A percentile compares a stretch with the other conserved stretches of the same genome.
phyloP scores from a whole-genome alignment of 1,140 invertebrate species.

The Gryllus bimaculatus region DNA sequence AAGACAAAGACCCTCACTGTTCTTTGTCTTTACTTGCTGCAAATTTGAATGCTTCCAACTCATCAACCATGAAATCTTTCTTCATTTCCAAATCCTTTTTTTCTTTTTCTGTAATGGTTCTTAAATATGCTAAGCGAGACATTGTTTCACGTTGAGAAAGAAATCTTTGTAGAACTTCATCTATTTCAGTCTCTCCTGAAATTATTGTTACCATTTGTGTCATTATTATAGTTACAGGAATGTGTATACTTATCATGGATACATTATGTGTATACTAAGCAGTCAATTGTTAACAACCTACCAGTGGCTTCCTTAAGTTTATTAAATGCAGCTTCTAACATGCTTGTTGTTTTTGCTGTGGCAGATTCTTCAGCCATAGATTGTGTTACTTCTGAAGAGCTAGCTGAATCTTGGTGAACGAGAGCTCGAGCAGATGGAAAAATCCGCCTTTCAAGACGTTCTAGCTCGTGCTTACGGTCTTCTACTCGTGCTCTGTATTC shows the following conservation, averaged over 20 bases:
- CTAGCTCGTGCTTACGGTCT: slow-evolving; percentile 54
- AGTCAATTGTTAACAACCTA: slow-evolving; percentile 22
- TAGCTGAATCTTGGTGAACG: slow-evolving; percentile 23
- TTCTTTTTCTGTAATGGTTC: slow-evolving; percentile 57
- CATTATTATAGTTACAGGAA: neutral
- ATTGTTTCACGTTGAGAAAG: slow-evolving; percentile 58
- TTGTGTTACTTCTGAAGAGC: slow-evolving; percentile 17
- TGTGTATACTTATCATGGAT: neutral
- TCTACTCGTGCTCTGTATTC: slow-evolving; percentile 47
- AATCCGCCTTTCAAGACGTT: slow-evolving; percentile 58
- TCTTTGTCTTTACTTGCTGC: slow-evolving; percentile 67
- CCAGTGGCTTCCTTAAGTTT: slow-evolving; percentile 63
- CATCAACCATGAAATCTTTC: slow-evolving; percentile 52
- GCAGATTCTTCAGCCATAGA: slow-evolving; percentile 18
- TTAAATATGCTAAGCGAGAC: slow-evolving; percentile 53
- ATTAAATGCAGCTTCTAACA: slow-evolving; percentile 56
- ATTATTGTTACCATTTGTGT: neutral
- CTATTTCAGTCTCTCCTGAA: slow-evolving; percentile 55
- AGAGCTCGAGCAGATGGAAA: slow-evolving; percentile 43
- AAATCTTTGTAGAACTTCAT: slow-evolving; percentile 63
- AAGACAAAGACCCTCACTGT: slow-evolving; percentile 45
- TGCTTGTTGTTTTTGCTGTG: neutral
- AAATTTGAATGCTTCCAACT: slow-evolving; percentile 67
- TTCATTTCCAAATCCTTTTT: slow-evolving; percentile 57
- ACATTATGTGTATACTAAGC: no score